Conservation (phyloP, 2,113 vertebrate genomes). For the Dipodomys spectabilis region DNA sequence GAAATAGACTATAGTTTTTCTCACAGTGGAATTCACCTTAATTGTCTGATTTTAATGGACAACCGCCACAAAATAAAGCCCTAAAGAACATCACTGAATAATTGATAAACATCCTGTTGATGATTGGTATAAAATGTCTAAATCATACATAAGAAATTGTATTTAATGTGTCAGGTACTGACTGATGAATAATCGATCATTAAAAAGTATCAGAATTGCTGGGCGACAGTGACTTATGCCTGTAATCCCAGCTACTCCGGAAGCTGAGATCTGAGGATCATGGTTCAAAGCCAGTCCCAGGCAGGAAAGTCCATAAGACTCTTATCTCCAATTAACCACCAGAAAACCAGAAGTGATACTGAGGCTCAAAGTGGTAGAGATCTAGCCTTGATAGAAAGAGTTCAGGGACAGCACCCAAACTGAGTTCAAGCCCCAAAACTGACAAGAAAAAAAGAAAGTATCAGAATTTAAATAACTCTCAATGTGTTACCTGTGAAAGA, state of each 20-base stretch:
- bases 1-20: not conserved
- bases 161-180: not conserved
- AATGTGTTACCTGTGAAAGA: not conserved
- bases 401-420: too few species aligned
- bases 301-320: too few species aligned
- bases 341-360: too few species aligned
- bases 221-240: too few species aligned
- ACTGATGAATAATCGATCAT: not conserved
- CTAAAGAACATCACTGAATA: not conserved
- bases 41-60: not conserved
- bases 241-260: too few species aligned
- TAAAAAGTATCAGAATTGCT: conserved; percentile 18
- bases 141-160: not conserved
- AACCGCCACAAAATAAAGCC: not conserved
- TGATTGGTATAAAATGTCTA: conserved; percentile 5
- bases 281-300: too few species aligned
- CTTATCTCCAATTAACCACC: too few species aligned
- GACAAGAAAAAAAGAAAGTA: too few species aligned
- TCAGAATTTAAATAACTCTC: not conserved
- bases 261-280: too few species aligned
- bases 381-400: too few species aligned
- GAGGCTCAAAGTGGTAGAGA: too few species aligned
- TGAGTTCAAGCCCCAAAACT: too few species aligned
- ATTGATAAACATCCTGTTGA: conserved; percentile 15
- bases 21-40: not conserved